phyloP scores from a whole-genome alignment of 2,797 vertebrate species.

The Nothura maculosa region DNA sequence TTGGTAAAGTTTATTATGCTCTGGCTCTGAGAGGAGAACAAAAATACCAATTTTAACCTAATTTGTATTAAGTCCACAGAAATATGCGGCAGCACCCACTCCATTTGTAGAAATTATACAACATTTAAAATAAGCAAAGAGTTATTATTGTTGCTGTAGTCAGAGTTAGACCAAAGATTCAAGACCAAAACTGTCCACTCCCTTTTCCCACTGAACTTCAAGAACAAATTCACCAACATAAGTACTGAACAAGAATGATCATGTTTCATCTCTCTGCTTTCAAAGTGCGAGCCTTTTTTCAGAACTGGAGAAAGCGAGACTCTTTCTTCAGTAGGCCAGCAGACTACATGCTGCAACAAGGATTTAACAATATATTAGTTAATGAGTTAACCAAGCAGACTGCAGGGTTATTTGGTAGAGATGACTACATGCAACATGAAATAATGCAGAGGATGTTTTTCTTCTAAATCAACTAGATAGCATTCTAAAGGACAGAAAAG shows the following conservation, averaged over 20 bases:
- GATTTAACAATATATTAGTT: background rate
- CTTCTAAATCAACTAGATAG: background rate
- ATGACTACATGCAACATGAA: background rate
- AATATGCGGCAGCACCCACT: background rate
- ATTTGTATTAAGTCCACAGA: background rate
- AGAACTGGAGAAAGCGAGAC: background rate
- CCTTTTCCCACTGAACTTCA: background rate
- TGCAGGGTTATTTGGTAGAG: background rate
- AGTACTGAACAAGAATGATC: background rate
- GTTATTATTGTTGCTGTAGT: background rate
- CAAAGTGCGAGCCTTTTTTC: background rate
- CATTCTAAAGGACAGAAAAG: background rate
- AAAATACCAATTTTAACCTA: background rate
- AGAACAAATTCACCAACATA: background rate
- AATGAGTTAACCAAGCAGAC: background rate
- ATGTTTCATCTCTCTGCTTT: background rate
- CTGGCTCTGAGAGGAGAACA: background rate
- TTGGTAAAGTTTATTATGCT: background rate
- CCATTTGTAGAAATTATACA: background rate
- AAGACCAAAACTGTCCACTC: background rate
- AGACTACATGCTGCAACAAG: background rate
- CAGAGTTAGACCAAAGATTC: background rate
- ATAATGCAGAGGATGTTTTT: background rate
- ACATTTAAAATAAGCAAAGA: background rate
- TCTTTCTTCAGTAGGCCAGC: background rate